These are phyloP conservation scores for Trachelus tabidus DNA, from an alignment of 2,888 invertebrate genomes.

Conservation along the genomic window DNA sequence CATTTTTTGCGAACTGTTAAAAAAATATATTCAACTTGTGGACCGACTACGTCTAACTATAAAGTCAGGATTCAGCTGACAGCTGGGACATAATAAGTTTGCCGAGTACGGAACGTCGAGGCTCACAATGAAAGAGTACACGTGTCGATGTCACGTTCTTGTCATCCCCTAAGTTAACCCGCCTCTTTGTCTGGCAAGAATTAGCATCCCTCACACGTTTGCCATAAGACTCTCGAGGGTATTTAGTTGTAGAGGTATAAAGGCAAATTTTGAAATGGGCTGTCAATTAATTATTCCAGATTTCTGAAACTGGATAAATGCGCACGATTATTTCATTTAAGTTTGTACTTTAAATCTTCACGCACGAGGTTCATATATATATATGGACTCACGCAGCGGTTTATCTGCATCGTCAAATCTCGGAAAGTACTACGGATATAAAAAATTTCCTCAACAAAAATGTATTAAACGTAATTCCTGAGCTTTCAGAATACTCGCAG, in stretches of 20 bases:
- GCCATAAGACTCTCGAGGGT: background rate
- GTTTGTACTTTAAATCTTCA: background rate
- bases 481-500: too few species aligned
- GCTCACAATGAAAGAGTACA: background rate
- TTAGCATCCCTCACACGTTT: background rate
- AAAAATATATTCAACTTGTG: background rate
- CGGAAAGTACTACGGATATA: too few species aligned
- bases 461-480: too few species aligned
- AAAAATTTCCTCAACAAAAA: too few species aligned
- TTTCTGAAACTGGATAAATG: background rate
- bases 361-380: background rate
- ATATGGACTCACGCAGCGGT: background rate
- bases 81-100: background rate
- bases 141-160: conserved; percentile 2
- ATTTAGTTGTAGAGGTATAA: background rate
- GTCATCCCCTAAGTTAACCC: background rate
- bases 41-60: background rate
- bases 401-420: too few species aligned
- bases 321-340: background rate
- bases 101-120: background rate
- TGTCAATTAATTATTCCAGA: background rate
- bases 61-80: background rate
- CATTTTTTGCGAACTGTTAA: background rate
- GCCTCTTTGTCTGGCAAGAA: background rate
- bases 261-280: background rate